Evolutionary conservation across 2,797 vertebrate genomes (phyloP).

Genomic region (Psittacula echo): DNA sequence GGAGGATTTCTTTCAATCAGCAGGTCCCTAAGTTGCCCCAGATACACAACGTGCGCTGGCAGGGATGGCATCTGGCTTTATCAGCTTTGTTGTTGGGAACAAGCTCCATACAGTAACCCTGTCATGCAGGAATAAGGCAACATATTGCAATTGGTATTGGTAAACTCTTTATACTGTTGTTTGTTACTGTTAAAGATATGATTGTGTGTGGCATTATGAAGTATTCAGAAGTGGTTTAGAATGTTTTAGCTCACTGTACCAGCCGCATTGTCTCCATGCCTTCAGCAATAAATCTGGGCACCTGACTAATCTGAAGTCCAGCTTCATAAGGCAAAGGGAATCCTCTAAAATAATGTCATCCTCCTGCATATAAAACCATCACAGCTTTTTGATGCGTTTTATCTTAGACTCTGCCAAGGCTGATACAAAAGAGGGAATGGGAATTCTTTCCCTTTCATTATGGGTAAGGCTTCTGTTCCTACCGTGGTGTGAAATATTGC

Average conservation of each 20-base stretch:
- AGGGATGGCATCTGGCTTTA: slow-evolving; percentile 26
- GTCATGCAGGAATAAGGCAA: slow-evolving; percentile 21
- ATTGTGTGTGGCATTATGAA: slow-evolving; percentile 41
- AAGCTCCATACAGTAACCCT: slow-evolving; percentile 17
- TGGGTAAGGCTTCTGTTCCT: neutral
- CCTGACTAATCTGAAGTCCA: neutral
- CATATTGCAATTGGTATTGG: slow-evolving; percentile 10
- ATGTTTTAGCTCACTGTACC: neutral
- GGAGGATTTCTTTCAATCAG: slow-evolving; percentile 38
- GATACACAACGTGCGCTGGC: neutral
- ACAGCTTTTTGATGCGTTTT: neutral
- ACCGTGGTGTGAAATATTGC: neutral
- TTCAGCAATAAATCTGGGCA: neutral
- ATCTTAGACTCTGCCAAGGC: neutral
- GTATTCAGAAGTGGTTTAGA: slow-evolving; percentile 7
- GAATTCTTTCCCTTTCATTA: neutral
- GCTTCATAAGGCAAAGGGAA: neutral
- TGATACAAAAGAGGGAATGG: neutral
- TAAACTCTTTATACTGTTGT: slow-evolving; percentile 16
- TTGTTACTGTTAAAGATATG: slow-evolving; percentile 19
- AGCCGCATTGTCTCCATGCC: neutral
- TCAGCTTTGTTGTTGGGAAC: slow-evolving; percentile 27
- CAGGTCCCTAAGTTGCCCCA: slow-evolving; percentile 4
- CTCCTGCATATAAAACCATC: neutral
- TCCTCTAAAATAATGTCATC: neutral